Conservation (phyloP, 2,797 vertebrate species). For the Helicolenus hilgendorfi region DNA sequence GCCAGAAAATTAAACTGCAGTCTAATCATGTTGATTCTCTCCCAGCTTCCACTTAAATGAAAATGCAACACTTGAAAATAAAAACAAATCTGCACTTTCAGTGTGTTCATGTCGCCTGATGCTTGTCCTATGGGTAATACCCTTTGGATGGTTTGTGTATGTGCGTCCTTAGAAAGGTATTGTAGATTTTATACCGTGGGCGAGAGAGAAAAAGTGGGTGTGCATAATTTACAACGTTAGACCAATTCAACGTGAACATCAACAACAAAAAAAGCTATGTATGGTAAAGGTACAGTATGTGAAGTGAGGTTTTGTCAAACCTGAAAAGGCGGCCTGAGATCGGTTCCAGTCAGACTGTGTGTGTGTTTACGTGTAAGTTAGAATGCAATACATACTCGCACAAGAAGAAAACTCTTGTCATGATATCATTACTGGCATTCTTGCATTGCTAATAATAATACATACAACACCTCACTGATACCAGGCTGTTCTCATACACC, state of each 20-base stretch:
- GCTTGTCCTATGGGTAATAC: neutral
- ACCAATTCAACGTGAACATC: neutral
- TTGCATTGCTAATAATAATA: neutral
- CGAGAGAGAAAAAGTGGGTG: neutral
- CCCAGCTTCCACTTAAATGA: constrained; percentile 5
- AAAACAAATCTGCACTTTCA: neutral
- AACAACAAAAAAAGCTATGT: neutral
- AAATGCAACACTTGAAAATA: neutral
- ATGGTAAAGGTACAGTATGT: neutral
- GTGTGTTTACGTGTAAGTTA: neutral
- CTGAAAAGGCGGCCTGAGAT: neutral
- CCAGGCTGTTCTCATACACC: no score
- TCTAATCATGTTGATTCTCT: constrained; percentile 28
- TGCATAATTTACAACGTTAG: neutral
- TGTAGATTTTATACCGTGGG: neutral
- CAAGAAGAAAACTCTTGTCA: neutral
- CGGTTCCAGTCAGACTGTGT: neutral
- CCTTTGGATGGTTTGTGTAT: no score
- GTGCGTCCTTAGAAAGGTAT: neutral
- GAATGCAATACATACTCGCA: neutral
- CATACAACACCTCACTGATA: neutral
- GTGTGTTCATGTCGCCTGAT: neutral
- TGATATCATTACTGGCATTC: neutral
- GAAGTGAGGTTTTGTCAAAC: neutral
- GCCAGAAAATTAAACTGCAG: neutral